Evolutionary conservation across 2,888 invertebrate genomes (phyloP), one percentile per base, ranked within the genome.

Genomic region (Nesidiocoris tenuis): DNA sequence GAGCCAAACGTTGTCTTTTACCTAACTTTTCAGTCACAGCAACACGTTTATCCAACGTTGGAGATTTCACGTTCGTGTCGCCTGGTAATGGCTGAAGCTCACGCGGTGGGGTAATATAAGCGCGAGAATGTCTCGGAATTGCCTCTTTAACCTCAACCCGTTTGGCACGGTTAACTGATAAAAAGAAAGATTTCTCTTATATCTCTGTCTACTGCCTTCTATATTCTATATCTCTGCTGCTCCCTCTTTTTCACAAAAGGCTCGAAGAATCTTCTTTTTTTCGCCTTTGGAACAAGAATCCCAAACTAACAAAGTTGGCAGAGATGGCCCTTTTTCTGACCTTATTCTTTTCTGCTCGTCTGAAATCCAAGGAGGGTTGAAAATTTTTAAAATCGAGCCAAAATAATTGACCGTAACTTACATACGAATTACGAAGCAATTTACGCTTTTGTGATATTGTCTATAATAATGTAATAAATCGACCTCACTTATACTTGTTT

Each of bases 131-230:
- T 39, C 65, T 39, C 17, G 39, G 65, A 39, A 65, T 25, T 39
- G 39, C 65, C 54, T 39, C 23, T 63, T 61, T 39, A 65, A 65
- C 25, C 39, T 16, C 2, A 65, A 39, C 25, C 25, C 65, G 54
- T 65, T 65, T 65, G 17, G 65, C 65, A 39, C 65, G 19, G 65
- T 65, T 65, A 39, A 65, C 39, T 65, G 39, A 18, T n/a, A 17
- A 65, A n/a, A 39, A 64, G 64, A 39, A 65, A 65, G 39, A 65
- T 16, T 39, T 19, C 17, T 64, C 39, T 12, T 39, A 39, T 39
- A 39, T 39, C 39, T 39, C 39, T 39, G 12, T 39, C 39, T 39
- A 7, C 39, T n/a, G n/a, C n/a, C 12, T 39, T 39, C 39, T 39
- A n/a, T n/a, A n/a, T n/a, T n/a, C n/a, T n/a, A n/a, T n/a, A n/a